Evolutionary conservation across 2,888 invertebrate genomes (phyloP), one percentile per base, ranked within the genome.

Genomic region (Perdita meconis): DNA sequence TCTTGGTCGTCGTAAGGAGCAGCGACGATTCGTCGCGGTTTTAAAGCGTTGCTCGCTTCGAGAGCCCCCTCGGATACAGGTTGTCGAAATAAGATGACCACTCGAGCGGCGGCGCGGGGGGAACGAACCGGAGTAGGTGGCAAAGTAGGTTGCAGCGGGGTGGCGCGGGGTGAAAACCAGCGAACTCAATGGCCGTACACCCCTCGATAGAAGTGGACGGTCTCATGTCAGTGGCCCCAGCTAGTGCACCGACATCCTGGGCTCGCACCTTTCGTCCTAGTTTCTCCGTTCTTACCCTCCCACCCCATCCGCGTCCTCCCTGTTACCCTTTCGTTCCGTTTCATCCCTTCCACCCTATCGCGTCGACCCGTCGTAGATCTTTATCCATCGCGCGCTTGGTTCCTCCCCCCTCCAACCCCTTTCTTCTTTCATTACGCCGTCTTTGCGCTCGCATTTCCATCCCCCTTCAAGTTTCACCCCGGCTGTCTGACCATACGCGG

Each of bases 211-310:
- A 79, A 88, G 85, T 86, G 87, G 87, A 86, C 84, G 82, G 80
- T 80, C 82, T 83, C 86, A 87, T 87, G 88, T 88, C 88, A 88
- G 85, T 89, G 88, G 85, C 88, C 89, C 86, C 83, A 88, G 87
- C 87, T 86, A 84, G 86, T 80, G 71, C 79, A 82, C 81, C 82
- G 76, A 81, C 84, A 81, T 87, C 81, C 87, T 84, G 87, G 88
- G 87, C 88, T 84, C 82, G 80, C 78, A 80, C 73, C 71, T 73
- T 68, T 78, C 78, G 64, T 64, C 74, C 69, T 66, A 74, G 68
- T 81, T 68, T 71, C 68, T 68, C 63, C 69, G 47, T 67, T 64
- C 63, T 72, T 51, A 69, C 65, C 66, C 55, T n/a, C 66, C 67
- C 70, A 67, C 76, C 78, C 78, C 73, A 83, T 72, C 82, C 85